Percentiles rank a stretch among this genome's conserved stretches.
phyloP scores from a whole-genome alignment of 2,888 invertebrate species.

The Anodontia alba region DNA sequence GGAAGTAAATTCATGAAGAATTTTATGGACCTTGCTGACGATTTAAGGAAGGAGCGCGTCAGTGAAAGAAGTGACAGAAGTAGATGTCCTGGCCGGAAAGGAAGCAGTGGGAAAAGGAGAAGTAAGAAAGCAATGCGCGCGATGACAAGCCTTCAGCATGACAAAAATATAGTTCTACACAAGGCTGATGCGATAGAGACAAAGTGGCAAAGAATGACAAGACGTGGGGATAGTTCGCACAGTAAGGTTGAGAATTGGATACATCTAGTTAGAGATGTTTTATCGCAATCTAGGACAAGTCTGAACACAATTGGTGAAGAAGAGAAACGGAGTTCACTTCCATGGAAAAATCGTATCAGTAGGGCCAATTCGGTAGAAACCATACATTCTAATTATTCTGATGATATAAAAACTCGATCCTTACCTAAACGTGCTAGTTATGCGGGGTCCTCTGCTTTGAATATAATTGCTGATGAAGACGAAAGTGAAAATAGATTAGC shows the following conservation, averaged over 20 bases:
- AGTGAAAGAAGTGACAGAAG: constrained; percentile 53
- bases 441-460: constrained; percentile 40
- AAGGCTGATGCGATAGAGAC: constrained; percentile 71
- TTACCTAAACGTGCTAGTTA: constrained; percentile 58
- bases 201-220: constrained; percentile 62
- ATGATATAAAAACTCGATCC: constrained; percentile 47
- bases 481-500: constrained; percentile 28
- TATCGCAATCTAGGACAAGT: constrained; percentile 71
- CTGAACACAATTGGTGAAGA: constrained; percentile 74
- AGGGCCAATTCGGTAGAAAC: constrained; percentile 51
- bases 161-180: constrained; percentile 68
- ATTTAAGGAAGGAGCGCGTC: constrained; percentile 68
- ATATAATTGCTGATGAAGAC: constrained; percentile 60
- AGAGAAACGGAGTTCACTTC: constrained; percentile 66
- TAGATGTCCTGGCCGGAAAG: constrained; percentile 41
- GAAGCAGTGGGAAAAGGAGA: constrained; percentile 66
- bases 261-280: constrained; percentile 66
- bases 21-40: constrained; percentile 76
- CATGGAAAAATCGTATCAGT: constrained; percentile 54
- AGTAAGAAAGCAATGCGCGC: constrained; percentile 66
- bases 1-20: constrained; percentile 73
- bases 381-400: constrained; percentile 16
- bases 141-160: constrained; percentile 63
- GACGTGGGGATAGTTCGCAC: constrained; percentile 40
- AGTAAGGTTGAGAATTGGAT: constrained; percentile 74